Conservation (phyloP, 1,140 invertebrate species). For the Zaprionus kolodkinae region DNA sequence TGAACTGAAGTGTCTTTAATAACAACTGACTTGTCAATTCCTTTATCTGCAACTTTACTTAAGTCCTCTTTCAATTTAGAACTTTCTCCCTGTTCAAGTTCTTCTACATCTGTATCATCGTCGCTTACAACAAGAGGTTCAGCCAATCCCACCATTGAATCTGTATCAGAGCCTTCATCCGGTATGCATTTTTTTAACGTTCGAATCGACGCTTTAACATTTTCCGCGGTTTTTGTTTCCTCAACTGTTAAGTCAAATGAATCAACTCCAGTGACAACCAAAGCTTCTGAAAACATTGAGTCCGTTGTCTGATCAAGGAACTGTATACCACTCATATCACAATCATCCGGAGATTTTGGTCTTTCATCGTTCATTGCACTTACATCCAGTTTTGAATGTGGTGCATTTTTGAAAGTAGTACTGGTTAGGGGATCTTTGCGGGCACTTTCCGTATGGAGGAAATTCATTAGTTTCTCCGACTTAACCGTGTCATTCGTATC, state of each 20-base stretch:
- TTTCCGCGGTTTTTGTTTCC: conserved; percentile 37
- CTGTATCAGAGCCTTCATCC: conserved; percentile 37
- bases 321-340: conserved; percentile 75
- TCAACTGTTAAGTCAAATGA: conserved; percentile 57
- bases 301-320: conserved; percentile 69
- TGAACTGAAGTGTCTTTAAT: neutral
- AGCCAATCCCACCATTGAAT: conserved; percentile 50
- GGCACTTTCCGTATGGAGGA: neutral
- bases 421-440: conserved; percentile 63
- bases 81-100: neutral
- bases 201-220: neutral
- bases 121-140: conserved; percentile 65
- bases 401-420: conserved; percentile 52
- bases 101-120: conserved; percentile 39
- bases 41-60: too few species aligned
- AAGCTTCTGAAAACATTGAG: conserved; percentile 60
- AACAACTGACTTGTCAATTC: too few species aligned
- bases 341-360: conserved; percentile 8
- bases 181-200: neutral
- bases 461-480: conserved; percentile 50
- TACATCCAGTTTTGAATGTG: conserved; percentile 6
- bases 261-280: conserved; percentile 56
- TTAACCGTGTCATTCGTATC: conserved; percentile 18
- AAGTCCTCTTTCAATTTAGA: neutral
- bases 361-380: conserved; percentile 16